A percentile compares a stretch with the other conserved stretches of the same genome.
Conservation (phyloP, 1,140 invertebrate species). For the Euura saliciscinereae region DNA sequence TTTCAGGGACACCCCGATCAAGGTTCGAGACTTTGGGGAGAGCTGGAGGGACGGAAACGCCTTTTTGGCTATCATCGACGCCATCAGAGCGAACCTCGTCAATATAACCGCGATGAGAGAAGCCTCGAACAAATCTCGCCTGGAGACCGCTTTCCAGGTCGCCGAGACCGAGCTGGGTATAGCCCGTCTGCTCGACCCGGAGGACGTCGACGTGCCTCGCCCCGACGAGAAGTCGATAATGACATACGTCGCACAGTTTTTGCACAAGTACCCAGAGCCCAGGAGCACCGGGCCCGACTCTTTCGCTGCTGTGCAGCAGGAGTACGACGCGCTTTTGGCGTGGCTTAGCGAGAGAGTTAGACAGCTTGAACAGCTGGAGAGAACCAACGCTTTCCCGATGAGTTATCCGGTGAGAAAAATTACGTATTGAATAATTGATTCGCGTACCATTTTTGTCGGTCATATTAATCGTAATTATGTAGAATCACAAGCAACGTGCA, state of each 20-base stretch:
- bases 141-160: slow-evolving; percentile 93
- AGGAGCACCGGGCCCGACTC: slow-evolving; percentile 71
- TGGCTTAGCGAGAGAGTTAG: slow-evolving; percentile 83
- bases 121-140: slow-evolving; percentile 77
- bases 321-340: slow-evolving; percentile 78
- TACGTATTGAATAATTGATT: too few species aligned
- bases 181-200: slow-evolving; percentile 89
- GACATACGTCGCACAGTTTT: slow-evolving; percentile 99
- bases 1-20: slow-evolving; percentile 81
- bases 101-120: slow-evolving; percentile 82
- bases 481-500: too few species aligned
- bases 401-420: slow-evolving; percentile 56
- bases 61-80: slow-evolving; percentile 95
- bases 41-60: slow-evolving; percentile 97
- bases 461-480: too few species aligned
- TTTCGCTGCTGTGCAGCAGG: slow-evolving; percentile 76
- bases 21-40: slow-evolving; percentile 93
- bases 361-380: slow-evolving; percentile 67
- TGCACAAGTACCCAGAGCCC: slow-evolving; percentile 92
- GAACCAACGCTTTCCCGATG: slow-evolving; percentile 56
- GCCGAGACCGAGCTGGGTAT: slow-evolving; percentile 94
- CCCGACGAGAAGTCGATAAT: slow-evolving; percentile 99
- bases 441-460: too few species aligned
- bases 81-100: slow-evolving; percentile 91
- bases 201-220: slow-evolving; percentile 96